phyloP scores from a whole-genome alignment of 2,888 invertebrate species.

The Scaptomyza flava region DNA sequence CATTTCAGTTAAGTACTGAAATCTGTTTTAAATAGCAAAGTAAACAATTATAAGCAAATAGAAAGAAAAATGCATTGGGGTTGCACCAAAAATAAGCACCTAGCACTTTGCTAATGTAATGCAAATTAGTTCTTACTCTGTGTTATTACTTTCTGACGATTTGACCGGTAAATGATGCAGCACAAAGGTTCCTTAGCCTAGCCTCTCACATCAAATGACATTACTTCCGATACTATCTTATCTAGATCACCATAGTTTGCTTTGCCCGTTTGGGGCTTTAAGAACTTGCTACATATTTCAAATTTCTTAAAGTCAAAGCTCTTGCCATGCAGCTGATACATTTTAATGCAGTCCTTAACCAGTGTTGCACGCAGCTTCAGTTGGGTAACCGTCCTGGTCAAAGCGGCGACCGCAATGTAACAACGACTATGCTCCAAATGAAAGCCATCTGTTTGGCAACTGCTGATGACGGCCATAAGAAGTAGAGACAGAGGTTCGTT shows the following conservation, averaged over 20 bases:
- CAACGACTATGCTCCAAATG: constrained; percentile 60
- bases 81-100: background rate
- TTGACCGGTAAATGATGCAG: constrained; percentile 36
- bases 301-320: constrained; percentile 38
- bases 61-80: background rate
- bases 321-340: constrained; percentile 57
- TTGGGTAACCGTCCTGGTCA: constrained; percentile 51
- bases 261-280: background rate
- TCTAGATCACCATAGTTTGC: constrained; percentile 21
- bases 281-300: constrained; percentile 31
- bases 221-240: constrained; percentile 30
- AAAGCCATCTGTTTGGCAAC: constrained; percentile 68
- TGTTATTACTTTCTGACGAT: background rate
- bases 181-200: constrained; percentile 15
- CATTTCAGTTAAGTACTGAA: background rate
- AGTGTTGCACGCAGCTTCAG: constrained; percentile 30
- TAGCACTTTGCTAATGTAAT: background rate
- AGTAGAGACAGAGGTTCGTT: constrained; percentile 41
- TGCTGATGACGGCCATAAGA: constrained; percentile 56
- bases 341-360: constrained; percentile 48
- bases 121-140: no score
- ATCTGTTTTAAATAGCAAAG: background rate
- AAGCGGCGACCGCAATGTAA: constrained; percentile 56
- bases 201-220: constrained; percentile 6
- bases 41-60: background rate